Conservation (phyloP, 2,888 invertebrate species). For the Osmoderma eremita region DNA sequence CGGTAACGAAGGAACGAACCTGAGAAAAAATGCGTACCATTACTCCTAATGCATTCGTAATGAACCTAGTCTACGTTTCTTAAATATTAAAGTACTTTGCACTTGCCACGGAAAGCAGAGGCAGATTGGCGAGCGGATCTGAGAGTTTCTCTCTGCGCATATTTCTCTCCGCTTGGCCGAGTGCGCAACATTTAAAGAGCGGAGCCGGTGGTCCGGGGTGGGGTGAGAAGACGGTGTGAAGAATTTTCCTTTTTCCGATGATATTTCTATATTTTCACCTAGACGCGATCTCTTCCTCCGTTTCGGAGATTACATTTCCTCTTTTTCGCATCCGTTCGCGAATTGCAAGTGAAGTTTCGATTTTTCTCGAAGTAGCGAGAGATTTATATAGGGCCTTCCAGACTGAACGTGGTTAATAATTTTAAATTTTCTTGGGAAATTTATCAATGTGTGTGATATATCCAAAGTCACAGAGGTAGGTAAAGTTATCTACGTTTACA, state of each 20-base stretch:
- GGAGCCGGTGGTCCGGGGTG: too few relatives aligned
- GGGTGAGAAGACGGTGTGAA: neutral
- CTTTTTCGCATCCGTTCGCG: neutral
- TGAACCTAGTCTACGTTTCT: constrained; percentile 21
- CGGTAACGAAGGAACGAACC: constrained; percentile 8
- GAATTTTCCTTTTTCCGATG: constrained; percentile 19
- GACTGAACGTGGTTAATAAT: too few relatives aligned
- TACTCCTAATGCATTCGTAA: constrained; percentile 34
- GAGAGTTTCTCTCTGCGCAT: neutral
- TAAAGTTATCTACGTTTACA: too few relatives aligned
- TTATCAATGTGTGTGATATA: too few relatives aligned
- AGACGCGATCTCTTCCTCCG: neutral
- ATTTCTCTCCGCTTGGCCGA: neutral
- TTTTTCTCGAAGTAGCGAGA: neutral
- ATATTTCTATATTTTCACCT: constrained; percentile 18
- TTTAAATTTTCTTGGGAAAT: too few relatives aligned
- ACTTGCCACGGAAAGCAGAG: neutral
- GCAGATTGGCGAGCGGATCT: too few relatives aligned
- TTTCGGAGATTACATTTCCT: neutral
- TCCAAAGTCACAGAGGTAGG: too few relatives aligned
- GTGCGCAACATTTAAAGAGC: too few relatives aligned
- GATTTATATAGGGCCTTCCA: neutral
- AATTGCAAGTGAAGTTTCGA: neutral
- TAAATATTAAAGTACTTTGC: constrained; percentile 31
- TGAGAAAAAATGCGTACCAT: constrained; percentile 15